phyloP scores from a whole-genome alignment of 2,888 invertebrate genomes.

The Neoitamus cyanurus region DNA sequence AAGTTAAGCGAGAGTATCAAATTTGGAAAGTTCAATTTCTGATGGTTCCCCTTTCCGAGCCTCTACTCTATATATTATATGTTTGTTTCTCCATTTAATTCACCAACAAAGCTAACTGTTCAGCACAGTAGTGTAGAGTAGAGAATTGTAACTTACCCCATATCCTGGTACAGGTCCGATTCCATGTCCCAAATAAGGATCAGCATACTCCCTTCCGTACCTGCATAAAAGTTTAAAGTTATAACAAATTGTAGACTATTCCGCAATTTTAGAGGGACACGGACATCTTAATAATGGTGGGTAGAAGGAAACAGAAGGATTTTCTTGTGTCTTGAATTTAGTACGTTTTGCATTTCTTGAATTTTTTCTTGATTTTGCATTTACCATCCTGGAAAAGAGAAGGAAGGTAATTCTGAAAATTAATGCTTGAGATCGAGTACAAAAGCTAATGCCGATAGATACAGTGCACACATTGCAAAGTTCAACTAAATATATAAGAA shows the following conservation, averaged over 20 bases:
- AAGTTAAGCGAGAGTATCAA: too few species aligned
- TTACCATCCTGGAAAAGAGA: neutral
- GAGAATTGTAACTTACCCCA: slow-evolving; percentile 77
- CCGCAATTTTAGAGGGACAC: neutral
- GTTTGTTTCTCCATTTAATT: neutral
- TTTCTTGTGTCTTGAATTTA: neutral
- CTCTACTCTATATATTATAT: too few species aligned
- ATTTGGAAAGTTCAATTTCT: too few species aligned
- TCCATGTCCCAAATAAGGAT: slow-evolving; percentile 94
- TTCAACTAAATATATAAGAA: too few species aligned
- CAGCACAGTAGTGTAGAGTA: neutral
- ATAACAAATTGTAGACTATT: neutral
- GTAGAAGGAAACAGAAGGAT: neutral
- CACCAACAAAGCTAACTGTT: neutral
- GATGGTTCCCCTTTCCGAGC: too few species aligned
- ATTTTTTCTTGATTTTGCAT: neutral
- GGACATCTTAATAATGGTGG: neutral
- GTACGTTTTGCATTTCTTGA: neutral
- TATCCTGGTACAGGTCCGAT: slow-evolving; percentile 97
- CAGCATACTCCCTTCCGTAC: slow-evolving; percentile 91
- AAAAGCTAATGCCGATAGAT: too few species aligned
- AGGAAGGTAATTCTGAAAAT: neutral
- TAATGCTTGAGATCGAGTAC: too few species aligned
- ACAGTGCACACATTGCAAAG: too few species aligned
- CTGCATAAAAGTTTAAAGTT: slow-evolving; percentile 65